These are phyloP conservation scores for Grallaria varia DNA, from an alignment of 2,113 vertebrate genomes.

Conservation along the genomic window DNA sequence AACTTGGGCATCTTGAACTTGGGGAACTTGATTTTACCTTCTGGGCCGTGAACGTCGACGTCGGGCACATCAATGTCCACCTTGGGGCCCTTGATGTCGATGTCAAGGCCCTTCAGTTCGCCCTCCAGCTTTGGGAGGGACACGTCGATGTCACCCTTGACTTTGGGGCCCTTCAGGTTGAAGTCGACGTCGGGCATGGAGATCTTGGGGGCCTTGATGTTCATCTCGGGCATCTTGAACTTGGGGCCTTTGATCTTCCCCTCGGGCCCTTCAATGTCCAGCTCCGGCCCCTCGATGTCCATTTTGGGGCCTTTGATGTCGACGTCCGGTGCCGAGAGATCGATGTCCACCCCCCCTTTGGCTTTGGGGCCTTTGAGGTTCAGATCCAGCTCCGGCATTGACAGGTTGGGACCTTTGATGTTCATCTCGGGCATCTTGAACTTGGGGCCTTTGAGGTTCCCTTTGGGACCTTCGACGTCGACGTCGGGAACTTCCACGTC, in stretches of 20 bases:
- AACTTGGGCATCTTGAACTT: no score
- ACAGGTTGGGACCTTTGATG: neutral
- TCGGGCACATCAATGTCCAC: no score
- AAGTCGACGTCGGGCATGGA: neutral
- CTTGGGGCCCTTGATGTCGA: neutral
- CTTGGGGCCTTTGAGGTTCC: neutral
- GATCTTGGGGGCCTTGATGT: slow-evolving; percentile 44
- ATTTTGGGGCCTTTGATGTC: neutral
- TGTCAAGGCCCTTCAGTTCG: no score
- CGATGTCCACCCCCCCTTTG: neutral
- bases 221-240: slow-evolving; percentile 35
- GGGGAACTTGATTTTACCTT: no score
- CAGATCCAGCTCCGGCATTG: neutral
- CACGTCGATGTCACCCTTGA: neutral
- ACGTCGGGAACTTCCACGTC: neutral
- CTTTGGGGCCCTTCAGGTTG: neutral
- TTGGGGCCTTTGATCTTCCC: slow-evolving; percentile 74
- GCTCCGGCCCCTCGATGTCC: neutral
- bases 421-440: neutral
- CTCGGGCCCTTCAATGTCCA: slow-evolving; percentile 9
- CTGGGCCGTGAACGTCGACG: no score
- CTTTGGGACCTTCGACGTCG: rapidly evolving
- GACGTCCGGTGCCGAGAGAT: rapidly evolving
- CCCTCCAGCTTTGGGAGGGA: no score
- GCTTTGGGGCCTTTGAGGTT: neutral